phyloP scores from a whole-genome alignment of 2,888 invertebrate genomes.

The Morpho deidamia region DNA sequence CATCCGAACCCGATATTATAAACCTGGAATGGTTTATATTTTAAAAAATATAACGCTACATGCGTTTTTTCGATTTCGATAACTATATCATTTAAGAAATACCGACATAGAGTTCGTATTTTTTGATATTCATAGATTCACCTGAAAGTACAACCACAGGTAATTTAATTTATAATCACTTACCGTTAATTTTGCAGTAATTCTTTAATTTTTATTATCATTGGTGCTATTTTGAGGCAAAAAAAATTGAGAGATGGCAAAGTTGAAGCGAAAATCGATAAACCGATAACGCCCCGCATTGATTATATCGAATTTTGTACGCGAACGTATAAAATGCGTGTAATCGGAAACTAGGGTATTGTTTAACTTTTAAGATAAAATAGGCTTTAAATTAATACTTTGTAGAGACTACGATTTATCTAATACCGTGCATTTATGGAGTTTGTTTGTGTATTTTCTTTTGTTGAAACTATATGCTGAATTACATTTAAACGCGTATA shows the following conservation, averaged over 20 bases:
- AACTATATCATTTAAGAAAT: too few species aligned
- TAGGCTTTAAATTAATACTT: constrained; percentile 61
- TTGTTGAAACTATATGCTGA: constrained; percentile 37
- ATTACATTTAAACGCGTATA: constrained; percentile 51
- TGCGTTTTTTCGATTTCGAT: too few species aligned
- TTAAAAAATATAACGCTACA: too few species aligned
- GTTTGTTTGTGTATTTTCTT: constrained; percentile 33
- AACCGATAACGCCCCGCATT: constrained; percentile 45
- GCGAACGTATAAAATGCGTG: constrained; percentile 55
- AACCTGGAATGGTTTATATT: too few species aligned
- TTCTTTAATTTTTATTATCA: neutral
- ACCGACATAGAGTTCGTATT: too few species aligned
- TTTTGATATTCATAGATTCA: too few species aligned
- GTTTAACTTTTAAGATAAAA: constrained; percentile 42
- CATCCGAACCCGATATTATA: too few species aligned
- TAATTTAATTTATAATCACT: too few species aligned
- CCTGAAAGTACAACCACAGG: too few species aligned
- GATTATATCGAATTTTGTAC: constrained; percentile 61
- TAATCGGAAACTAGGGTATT: constrained; percentile 71
- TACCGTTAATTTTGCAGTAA: too few species aligned
- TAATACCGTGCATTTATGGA: constrained; percentile 53
- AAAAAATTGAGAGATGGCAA: neutral
- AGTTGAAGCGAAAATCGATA: neutral
- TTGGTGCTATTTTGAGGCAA: constrained; percentile 26
- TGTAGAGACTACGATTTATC: constrained; percentile 33